A percentile compares a stretch with the other conserved stretches of the same genome.
These are phyloP conservation scores for Gambusia holbrooki DNA, from an alignment of 2,113 vertebrate genomes.

Conservation along the genomic window DNA sequence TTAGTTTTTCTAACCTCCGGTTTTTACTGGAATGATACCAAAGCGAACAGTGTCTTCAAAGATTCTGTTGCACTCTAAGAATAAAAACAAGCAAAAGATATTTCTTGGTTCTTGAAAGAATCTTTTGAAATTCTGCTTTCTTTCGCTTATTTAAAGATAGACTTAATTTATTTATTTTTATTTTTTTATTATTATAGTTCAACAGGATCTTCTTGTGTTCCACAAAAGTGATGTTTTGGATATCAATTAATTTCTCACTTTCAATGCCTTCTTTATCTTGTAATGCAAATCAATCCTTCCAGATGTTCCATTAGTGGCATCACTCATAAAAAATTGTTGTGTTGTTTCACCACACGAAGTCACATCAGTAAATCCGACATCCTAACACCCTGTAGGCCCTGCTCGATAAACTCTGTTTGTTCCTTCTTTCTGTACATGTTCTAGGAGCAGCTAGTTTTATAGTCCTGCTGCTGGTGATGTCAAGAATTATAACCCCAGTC, in stretches of 20 bases:
- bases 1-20: background rate
- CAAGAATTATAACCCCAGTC: conserved; percentile 65
- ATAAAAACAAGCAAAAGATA: background rate
- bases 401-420: conserved; percentile 35
- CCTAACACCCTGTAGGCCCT: conserved; percentile 32
- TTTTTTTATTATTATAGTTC: background rate
- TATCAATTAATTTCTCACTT: background rate
- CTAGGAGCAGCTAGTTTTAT: conserved; percentile 55
- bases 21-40: background rate
- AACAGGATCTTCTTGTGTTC: background rate
- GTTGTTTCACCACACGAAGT: conserved; percentile 56
- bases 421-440: conserved; percentile 49
- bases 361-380: conserved; percentile 60
- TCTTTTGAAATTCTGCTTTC: background rate
- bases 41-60: background rate
- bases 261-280: background rate
- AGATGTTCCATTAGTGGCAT: conserved; percentile 13
- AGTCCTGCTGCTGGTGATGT: conserved; percentile 63
- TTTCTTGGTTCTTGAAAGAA: background rate
- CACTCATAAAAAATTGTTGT: conserved; percentile 49
- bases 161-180: background rate
- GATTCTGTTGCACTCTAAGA: background rate
- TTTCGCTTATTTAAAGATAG: background rate
- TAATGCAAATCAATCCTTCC: conserved; percentile 22
- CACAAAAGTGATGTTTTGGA: background rate